Base-by-base conservation (phyloP, 2,797 vertebrate species). In the Notoglanidium macrostoma region DNA sequence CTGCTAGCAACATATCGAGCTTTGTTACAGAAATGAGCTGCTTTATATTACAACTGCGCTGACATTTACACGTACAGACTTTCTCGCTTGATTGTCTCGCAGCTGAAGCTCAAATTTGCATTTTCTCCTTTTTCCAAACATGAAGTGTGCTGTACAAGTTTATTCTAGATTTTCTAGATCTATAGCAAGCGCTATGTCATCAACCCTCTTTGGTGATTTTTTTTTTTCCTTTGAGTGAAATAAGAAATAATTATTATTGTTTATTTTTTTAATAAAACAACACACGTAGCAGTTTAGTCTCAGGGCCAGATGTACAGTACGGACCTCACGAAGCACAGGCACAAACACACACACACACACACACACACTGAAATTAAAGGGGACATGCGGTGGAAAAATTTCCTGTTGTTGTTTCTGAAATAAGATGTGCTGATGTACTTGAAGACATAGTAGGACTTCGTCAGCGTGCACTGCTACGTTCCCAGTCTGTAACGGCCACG, bases 21-120 rank as follows among this genome's bases (percentile, higher is more conserved):
- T 46, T n/a, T 63, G 35, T 63, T 63, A 63, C 32, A 44, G 55
- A 79, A 79, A 79, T 40, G 55, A 78, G 51, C 32, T 59, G 54
- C 55, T 79, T 79, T 57, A 79, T 49, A 61, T 82, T 49, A 82
- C 54, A 61, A 57, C 78, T 12, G 3, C 55, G 32, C 55, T 61
- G 55, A 61, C 61, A 82, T 82, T 67, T 49, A 49, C 59, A 82
- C 12, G 4, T 67, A 46, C 61, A 49, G 21, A 55, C 17, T 55
- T 55, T 19, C n/a, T 77, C 8, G n/a, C 74, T 54, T 23, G 3
- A 55, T 74, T 6, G 5, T 74, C 23, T 74, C 23, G 14, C 23
- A 74, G 23, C 23, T 74, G 72, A 49, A 49, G 23, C 44, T 49
- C 72, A 49, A 74, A 74, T 35, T 4, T 54, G 49, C 49, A 23